These are phyloP conservation scores for Phasia obesa DNA, from an alignment of 2,888 invertebrate species.

Conservation along the genomic window DNA sequence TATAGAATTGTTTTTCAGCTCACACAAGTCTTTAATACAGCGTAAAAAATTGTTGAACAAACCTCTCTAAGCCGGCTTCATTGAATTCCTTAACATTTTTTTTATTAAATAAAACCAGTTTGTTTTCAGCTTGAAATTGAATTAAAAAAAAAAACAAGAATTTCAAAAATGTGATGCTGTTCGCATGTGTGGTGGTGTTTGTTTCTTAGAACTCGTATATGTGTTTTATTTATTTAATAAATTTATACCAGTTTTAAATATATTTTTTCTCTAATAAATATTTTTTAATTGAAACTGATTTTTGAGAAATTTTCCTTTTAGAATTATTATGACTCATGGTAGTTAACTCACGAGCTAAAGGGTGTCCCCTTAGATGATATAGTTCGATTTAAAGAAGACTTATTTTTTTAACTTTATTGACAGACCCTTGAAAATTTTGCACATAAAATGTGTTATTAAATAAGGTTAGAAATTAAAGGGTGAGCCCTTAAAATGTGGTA, in stretches of 20 bases:
- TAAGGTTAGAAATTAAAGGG: no score
- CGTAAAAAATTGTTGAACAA: slow-evolving; percentile 8
- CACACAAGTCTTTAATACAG: slow-evolving; percentile 10
- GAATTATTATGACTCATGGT: no score
- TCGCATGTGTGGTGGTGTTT: slow-evolving; percentile 13
- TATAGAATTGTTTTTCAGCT: neutral
- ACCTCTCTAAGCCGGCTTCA: slow-evolving; percentile 46
- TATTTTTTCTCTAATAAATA: neutral
- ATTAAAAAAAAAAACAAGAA: slow-evolving; percentile 29
- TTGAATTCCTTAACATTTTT: slow-evolving; percentile 5
- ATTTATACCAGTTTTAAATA: no score
- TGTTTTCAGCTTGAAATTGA: slow-evolving; percentile 14
- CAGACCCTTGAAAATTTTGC: no score
- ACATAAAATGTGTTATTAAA: no score
- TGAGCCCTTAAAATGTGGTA: no score
- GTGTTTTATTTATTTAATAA: slow-evolving; percentile 1
- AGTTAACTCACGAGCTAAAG: no score
- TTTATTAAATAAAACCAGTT: slow-evolving; percentile 34
- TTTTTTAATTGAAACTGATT: no score
- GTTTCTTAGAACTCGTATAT: neutral
- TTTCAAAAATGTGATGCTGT: slow-evolving; percentile 33
- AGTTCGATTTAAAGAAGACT: no score
- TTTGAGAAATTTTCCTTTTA: no score
- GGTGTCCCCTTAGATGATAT: no score
- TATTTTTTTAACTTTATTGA: no score